Percentiles rank a stretch among this genome's conserved stretches.
These are phyloP conservation scores for Caerostris extrusa DNA, from an alignment of 1,140 invertebrate species.

Conservation along the genomic window DNA sequence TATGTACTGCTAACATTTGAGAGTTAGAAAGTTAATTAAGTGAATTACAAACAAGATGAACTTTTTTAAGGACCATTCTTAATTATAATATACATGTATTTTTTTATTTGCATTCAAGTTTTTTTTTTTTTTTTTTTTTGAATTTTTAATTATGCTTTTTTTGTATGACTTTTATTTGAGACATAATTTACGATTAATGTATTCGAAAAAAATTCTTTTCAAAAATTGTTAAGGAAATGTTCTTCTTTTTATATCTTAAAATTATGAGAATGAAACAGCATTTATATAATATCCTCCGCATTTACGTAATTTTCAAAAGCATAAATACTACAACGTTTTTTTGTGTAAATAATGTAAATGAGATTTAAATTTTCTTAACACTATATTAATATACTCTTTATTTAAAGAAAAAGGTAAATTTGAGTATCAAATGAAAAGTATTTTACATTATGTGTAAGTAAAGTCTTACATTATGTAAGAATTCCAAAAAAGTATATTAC, in stretches of 20 bases:
- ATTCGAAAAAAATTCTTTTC: not conserved
- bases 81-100: slow-evolving; percentile 24
- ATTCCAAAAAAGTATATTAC: too few relatives aligned
- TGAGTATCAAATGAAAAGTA: too few relatives aligned
- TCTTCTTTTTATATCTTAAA: not conserved
- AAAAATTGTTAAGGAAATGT: slow-evolving; percentile 29
- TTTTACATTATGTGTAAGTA: too few relatives aligned
- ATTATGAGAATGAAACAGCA: too few relatives aligned
- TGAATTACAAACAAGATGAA: slow-evolving; percentile 49
- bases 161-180: not conserved
- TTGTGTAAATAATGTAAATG: too few relatives aligned
- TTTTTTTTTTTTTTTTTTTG: not conserved
- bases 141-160: not conserved
- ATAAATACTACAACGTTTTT: too few relatives aligned
- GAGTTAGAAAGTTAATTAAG: slow-evolving; percentile 67
- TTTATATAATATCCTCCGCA: too few relatives aligned
- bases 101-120: not conserved
- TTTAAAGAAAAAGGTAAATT: too few relatives aligned
- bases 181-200: not conserved
- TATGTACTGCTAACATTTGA: not conserved
- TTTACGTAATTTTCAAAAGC: too few relatives aligned
- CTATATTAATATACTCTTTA: too few relatives aligned
- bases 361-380: too few relatives aligned
- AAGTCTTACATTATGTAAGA: too few relatives aligned
- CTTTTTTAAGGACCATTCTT: slow-evolving; percentile 46